Conservation (phyloP, 2,888 invertebrate species). For the Lasioglossum morio region DNA sequence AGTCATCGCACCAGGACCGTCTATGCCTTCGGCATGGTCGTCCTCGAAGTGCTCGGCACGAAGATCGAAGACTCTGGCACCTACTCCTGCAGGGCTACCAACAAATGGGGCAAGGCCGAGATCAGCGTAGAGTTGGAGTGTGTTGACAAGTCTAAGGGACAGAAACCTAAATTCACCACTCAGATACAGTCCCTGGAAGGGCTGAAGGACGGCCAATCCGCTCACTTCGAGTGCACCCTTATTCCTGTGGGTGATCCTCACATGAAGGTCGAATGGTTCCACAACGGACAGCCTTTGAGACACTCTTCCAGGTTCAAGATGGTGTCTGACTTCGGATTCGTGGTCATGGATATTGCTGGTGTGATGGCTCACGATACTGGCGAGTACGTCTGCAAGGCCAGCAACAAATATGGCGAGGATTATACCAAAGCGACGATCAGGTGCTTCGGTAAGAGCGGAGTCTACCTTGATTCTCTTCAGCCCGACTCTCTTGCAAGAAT, state of each 20-base stretch:
- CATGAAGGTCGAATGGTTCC: constrained; percentile 98
- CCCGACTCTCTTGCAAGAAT: constrained; percentile 96
- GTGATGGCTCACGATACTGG: constrained; percentile 97
- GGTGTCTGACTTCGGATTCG: constrained; percentile 97
- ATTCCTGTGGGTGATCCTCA: constrained; percentile 97
- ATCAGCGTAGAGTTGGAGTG: constrained; percentile 93
- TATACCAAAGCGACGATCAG: constrained; percentile 93
- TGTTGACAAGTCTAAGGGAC: constrained; percentile 93
- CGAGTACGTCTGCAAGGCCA: constrained; percentile 96
- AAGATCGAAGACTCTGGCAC: constrained; percentile 96
- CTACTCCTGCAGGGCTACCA: constrained; percentile 95
- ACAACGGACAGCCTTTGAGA: constrained; percentile 95
- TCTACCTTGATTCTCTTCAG: constrained; percentile 95
- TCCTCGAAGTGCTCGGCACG: constrained; percentile 97
- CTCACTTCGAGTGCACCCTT: constrained; percentile 97
- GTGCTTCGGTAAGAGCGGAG: constrained; percentile 94
- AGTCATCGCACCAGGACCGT: constrained; percentile 96
- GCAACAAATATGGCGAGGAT: constrained; percentile 96
- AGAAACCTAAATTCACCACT: constrained; percentile 94
- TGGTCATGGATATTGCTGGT: constrained; percentile 97
- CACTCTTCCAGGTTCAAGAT: constrained; percentile 96
- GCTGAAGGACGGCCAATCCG: constrained; percentile 96
- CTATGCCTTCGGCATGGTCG: constrained; percentile 98
- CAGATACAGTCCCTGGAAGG: constrained; percentile 94
- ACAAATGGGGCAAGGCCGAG: constrained; percentile 95